phyloP scores from a whole-genome alignment of 2,888 invertebrate species.

The Patella pellucida region DNA sequence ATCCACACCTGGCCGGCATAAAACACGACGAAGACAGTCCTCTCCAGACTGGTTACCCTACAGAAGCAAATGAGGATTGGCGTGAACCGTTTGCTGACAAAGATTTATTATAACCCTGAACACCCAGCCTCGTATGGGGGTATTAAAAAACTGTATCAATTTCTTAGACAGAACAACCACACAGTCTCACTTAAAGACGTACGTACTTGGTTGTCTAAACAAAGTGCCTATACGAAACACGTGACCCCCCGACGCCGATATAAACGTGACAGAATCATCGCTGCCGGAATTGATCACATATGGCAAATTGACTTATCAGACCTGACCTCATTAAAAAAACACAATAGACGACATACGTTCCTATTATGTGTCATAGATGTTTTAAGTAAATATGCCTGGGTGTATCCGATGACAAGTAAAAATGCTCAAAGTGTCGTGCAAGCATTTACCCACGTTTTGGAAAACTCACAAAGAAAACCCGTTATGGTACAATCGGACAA shows the following conservation, averaged over 20 bases:
- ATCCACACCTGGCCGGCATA: neutral
- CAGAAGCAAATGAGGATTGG: neutral
- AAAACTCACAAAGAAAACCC: slow-evolving; percentile 31
- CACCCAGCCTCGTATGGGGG: neutral
- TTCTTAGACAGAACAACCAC: neutral
- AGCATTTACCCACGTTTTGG: slow-evolving; percentile 35
- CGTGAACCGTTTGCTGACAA: neutral
- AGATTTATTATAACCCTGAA: neutral
- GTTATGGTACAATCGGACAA: slow-evolving; percentile 37
- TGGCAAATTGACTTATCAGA: slow-evolving; percentile 30
- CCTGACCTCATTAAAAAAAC: neutral
- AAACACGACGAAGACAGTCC: neutral
- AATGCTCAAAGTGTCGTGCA: slow-evolving; percentile 24
- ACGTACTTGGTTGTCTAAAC: neutral
- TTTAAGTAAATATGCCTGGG: slow-evolving; percentile 47
- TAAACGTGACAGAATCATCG: too few relatives aligned
- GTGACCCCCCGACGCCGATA: too few relatives aligned
- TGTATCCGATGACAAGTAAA: slow-evolving; percentile 45
- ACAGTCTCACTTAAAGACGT: neutral
- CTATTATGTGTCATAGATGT: slow-evolving; percentile 51
- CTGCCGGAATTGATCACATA: slow-evolving; percentile 45
- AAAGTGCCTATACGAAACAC: too few relatives aligned
- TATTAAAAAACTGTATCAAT: neutral
- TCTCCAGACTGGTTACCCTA: neutral
- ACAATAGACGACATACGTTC: slow-evolving; percentile 42